phyloP scores from a whole-genome alignment of 2,113 vertebrate genomes.

The Trichomycterus rosablanca region DNA sequence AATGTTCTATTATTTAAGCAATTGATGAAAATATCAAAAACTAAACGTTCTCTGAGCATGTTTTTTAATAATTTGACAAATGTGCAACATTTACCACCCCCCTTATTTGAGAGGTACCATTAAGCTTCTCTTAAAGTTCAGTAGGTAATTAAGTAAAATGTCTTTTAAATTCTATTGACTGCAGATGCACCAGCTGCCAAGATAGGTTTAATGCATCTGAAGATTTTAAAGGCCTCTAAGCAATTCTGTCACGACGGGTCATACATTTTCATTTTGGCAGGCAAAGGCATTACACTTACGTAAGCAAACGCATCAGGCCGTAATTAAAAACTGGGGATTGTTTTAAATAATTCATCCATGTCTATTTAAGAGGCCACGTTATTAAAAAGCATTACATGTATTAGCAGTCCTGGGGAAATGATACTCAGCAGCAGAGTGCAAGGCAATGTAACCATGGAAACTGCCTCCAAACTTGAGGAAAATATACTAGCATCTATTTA shows the following conservation, averaged over 20 bases:
- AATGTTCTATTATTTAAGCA: no score
- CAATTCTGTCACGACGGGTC: slow-evolving; percentile 48
- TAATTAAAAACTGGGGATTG: slow-evolving; percentile 46
- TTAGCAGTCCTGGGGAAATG: slow-evolving; percentile 50
- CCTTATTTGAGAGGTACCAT: slow-evolving; percentile 18
- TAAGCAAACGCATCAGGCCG: slow-evolving; percentile 41
- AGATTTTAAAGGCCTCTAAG: slow-evolving; percentile 53
- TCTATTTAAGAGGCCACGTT: slow-evolving; percentile 28
- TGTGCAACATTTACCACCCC: slow-evolving; percentile 25
- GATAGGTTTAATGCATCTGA: slow-evolving; percentile 50
- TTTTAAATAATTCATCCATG: slow-evolving; percentile 37
- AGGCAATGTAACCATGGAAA: slow-evolving; percentile 69
- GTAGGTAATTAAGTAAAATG: slow-evolving; percentile 55
- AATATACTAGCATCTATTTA: slow-evolving; percentile 59
- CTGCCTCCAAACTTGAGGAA: slow-evolving; percentile 63
- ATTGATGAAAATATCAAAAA: no score
- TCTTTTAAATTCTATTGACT: slow-evolving; percentile 52
- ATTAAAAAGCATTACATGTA: slow-evolving; percentile 44
- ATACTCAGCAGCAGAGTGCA: slow-evolving; percentile 47
- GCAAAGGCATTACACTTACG: slow-evolving; percentile 42
- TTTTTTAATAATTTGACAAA: no score
- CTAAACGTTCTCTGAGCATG: no score
- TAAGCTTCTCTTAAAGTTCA: slow-evolving; percentile 46
- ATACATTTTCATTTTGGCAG: slow-evolving; percentile 49
- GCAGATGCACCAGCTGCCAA: slow-evolving; percentile 45